A percentile compares a stretch with the other conserved stretches of the same genome.
These are phyloP conservation scores for Pitta sordida DNA, from an alignment of 2,113 vertebrate genomes.

Conservation along the genomic window DNA sequence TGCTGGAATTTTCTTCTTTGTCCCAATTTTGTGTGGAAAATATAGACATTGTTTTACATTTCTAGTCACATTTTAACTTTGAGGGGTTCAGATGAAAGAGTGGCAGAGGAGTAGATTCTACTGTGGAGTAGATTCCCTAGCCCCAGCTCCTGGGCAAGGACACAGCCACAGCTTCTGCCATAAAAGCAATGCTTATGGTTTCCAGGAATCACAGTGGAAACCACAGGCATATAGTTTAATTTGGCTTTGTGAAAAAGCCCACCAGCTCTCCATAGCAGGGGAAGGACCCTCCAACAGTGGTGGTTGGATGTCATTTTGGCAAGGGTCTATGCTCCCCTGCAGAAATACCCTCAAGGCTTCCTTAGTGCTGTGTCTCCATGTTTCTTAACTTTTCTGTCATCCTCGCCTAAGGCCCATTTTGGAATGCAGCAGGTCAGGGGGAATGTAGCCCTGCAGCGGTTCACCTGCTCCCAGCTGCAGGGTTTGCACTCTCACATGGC, in stretches of 20 bases:
- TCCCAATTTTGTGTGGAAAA: neutral
- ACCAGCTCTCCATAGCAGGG: neutral
- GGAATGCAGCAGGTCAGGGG: neutral
- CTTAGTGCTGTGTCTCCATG: neutral
- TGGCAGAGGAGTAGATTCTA: too few species aligned
- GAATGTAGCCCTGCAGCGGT: neutral
- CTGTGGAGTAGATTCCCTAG: neutral
- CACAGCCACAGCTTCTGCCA: accelerated
- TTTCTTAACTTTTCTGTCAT: neutral
- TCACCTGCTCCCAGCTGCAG: neutral
- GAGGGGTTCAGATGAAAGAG: neutral
- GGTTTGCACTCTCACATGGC: neutral
- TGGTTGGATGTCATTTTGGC: neutral
- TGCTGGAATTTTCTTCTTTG: neutral
- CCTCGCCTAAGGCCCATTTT: neutral
- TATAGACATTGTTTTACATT: neutral
- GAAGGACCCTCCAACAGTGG: accelerated
- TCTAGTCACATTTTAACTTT: neutral
- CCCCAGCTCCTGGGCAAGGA: neutral
- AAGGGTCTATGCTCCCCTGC: neutral
- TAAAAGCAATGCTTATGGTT: accelerated
- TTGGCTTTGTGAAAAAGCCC: neutral
- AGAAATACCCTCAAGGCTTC: neutral
- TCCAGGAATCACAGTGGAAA: neutral
- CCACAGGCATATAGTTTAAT: neutral